Conservation (phyloP, 2,113 vertebrate genomes). For the Melanotaenia duboulayi region DNA sequence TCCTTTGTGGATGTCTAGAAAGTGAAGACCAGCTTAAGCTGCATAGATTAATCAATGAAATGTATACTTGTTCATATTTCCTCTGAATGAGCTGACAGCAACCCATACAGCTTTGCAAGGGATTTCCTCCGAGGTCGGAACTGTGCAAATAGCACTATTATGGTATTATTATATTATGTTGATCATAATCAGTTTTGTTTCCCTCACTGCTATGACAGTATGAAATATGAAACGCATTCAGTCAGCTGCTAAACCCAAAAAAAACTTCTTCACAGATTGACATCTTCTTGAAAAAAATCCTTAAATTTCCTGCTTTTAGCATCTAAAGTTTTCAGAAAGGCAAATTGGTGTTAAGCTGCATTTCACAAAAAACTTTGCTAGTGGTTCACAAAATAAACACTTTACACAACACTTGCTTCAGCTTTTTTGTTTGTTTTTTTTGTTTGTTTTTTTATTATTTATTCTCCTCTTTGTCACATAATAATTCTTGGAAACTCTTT, state of each 20-base stretch:
- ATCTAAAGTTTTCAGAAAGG: neutral
- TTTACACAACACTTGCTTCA: no score
- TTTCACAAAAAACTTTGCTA: no score
- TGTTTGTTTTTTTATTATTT: no score
- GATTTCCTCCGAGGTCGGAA: constrained; percentile 55
- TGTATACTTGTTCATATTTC: constrained; percentile 55
- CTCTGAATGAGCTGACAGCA: constrained; percentile 41
- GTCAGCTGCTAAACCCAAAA: constrained; percentile 14
- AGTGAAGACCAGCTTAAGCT: constrained; percentile 62
- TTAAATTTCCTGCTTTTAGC: neutral
- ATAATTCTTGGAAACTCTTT: no score
- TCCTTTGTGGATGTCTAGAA: constrained; percentile 55
- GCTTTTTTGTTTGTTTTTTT: no score
- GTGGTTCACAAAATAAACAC: no score
- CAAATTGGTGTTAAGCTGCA: no score
- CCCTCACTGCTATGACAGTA: constrained; percentile 14
- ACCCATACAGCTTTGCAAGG: constrained; percentile 50
- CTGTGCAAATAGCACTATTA: constrained; percentile 43
- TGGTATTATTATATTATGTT: no score
- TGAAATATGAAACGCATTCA: constrained; percentile 23
- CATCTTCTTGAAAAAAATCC: neutral
- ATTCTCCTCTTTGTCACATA: no score
- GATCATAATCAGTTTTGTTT: constrained; percentile 50
- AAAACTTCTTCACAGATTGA: neutral
- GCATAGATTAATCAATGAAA: constrained; percentile 69